phyloP scores from a whole-genome alignment of 2,888 invertebrate genomes.

The Mellilla xanthometata region DNA sequence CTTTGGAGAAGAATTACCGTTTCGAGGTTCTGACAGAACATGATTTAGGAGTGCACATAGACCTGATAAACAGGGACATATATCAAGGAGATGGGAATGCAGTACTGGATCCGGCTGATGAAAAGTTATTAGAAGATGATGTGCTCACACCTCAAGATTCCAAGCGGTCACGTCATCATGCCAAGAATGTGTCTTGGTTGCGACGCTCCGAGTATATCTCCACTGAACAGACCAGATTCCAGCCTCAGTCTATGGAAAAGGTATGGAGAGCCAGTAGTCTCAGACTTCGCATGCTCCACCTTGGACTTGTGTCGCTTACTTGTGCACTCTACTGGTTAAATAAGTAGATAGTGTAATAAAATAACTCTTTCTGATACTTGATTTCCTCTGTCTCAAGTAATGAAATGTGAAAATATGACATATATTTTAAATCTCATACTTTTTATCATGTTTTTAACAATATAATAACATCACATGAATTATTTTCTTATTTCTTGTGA shows the following conservation, averaged over 20 bases:
- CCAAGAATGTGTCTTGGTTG: conserved; percentile 98
- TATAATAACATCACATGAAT: too few species aligned
- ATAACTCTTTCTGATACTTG: too few species aligned
- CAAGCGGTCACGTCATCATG: conserved; percentile 96
- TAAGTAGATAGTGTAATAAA: too few species aligned
- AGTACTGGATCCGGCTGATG: conserved; percentile 94
- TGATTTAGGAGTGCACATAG: conserved; percentile 98
- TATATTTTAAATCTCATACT: too few species aligned
- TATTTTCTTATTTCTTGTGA: too few species aligned
- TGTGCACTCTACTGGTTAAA: too few species aligned
- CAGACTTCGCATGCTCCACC: too few species aligned
- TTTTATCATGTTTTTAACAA: too few species aligned
- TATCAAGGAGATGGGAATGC: conserved; percentile 92
- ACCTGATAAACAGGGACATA: conserved; percentile 97
- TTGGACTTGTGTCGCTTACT: too few species aligned
- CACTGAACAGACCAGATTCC: conserved; percentile 98
- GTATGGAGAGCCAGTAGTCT: too few species aligned
- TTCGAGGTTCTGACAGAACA: conserved; percentile 99
- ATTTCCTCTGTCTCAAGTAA: too few species aligned
- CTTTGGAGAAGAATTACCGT: conserved; percentile 95
- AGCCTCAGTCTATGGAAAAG: conserved; percentile 97
- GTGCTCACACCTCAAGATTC: conserved; percentile 93
- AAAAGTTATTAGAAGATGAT: conserved; percentile 97
- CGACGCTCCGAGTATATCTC: conserved; percentile 99
- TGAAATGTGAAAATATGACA: too few species aligned